phyloP scores from a whole-genome alignment of 2,797 vertebrate genomes.

The Strix occidentalis region DNA sequence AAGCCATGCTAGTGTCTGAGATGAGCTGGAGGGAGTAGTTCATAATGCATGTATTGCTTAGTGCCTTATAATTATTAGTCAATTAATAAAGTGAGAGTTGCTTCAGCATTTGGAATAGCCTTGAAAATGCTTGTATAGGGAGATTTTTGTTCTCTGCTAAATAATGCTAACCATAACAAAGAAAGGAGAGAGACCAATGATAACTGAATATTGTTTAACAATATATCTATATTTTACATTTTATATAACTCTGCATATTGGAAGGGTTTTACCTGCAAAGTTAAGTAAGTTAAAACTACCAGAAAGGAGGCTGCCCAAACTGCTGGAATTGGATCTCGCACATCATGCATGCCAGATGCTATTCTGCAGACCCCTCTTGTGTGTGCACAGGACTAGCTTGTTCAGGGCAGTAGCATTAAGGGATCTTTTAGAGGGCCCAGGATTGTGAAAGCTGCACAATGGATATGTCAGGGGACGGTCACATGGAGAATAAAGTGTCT shows the following conservation, averaged over 20 bases:
- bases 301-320: no score
- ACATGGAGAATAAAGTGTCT: no score
- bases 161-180: neutral
- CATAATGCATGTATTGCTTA: neutral
- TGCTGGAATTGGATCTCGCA: fast-evolving
- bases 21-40: neutral
- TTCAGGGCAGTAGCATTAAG: neutral
- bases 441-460: no score
- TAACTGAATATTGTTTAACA: no score
- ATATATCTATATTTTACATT: neutral
- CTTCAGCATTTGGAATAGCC: neutral
- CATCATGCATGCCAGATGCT: no score
- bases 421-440: neutral
- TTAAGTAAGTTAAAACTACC: no score
- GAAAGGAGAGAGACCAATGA: neutral
- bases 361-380: no score
- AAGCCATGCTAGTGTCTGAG: neutral
- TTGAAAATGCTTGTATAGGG: neutral
- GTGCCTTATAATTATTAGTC: neutral
- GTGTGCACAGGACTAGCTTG: neutral
- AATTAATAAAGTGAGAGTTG: neutral
- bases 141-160: neutral
- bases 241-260: no score
- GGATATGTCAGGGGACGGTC: neutral
- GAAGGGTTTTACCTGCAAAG: neutral